phyloP scores from a whole-genome alignment of 2,888 invertebrate species.

The Trachelus troglodyta region DNA sequence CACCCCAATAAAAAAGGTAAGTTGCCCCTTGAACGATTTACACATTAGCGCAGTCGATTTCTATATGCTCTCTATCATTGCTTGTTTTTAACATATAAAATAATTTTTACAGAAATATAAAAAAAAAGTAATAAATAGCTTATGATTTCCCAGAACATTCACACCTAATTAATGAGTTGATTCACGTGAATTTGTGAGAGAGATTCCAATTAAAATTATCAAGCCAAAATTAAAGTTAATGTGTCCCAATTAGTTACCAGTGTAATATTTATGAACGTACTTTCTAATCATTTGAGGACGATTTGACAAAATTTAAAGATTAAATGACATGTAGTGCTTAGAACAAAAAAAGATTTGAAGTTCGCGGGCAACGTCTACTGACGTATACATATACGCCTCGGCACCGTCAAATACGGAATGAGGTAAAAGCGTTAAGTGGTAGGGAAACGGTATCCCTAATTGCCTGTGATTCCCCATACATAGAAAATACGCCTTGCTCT shows the following conservation, averaged over 20 bases:
- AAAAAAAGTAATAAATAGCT: neutral
- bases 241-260: neutral
- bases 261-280: slow-evolving; percentile 1
- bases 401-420: neutral
- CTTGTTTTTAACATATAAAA: neutral
- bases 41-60: neutral
- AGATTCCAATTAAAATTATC: slow-evolving; percentile 26
- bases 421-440: neutral
- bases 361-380: neutral
- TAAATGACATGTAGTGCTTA: neutral
- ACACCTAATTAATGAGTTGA: neutral
- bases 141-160: neutral
- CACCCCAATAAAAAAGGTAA: slow-evolving; percentile 8
- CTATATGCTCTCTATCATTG: neutral
- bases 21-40: neutral
- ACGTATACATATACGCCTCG: too few relatives aligned
- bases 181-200: neutral
- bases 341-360: neutral
- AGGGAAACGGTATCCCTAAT: neutral
- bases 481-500: neutral
- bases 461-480: too few relatives aligned
- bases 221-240: neutral
- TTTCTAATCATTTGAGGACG: neutral
- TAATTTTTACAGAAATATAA: neutral
- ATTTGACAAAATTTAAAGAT: neutral